Base-by-base conservation (phyloP, 2,113 vertebrate genomes). In the Piprites chloris region DNA sequence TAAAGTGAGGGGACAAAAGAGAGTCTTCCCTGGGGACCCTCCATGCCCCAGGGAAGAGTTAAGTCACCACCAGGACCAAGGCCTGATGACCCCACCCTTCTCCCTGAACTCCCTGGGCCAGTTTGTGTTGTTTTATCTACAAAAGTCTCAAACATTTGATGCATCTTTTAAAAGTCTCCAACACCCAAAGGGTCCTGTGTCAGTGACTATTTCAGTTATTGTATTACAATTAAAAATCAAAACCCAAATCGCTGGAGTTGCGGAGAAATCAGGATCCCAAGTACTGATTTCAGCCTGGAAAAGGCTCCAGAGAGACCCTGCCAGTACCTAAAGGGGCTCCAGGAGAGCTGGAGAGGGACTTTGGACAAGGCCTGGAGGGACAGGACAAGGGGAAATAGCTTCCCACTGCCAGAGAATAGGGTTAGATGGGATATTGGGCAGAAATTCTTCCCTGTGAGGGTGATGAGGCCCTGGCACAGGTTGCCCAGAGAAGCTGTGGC, bases 71-170 rank as follows among this genome's bases (percentile, higher is more conserved):
- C 37, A 23, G 59, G 20, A 56, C n/a, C n/a, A 56, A 35, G 42
- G 6, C 0, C 1, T 1, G 6, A 58, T 9, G 3, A 11, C 14
- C 33, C 5, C 61, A 33, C n/a, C 56, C n/a, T 14, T 50, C 41
- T 56, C 33, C 33, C 39, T 3, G 5, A 17, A 28, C 21, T 49
- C 61, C 26, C 1, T 3, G 10, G 50, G 7, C 63, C 83, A n/a
- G 28, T 50, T n/a, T 12, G 7, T 2, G 4, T 1, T 20, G 17
- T 20, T 67, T 86, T 12, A 50, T 6, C 49, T 62, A 65, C 20
- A 13, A 22, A 53, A 55, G 20, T 12, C 68, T 47, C 47, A 66
- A 72, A 66, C 11, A 11, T 9, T 47, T 18, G 22, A 17, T 12
- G 13, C 32, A 11, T 24, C 35, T 75, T 27, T 59, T 33, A 41